These are phyloP conservation scores for Copidosoma aretas DNA, from an alignment of 2,888 invertebrate species.

Conservation along the genomic window DNA sequence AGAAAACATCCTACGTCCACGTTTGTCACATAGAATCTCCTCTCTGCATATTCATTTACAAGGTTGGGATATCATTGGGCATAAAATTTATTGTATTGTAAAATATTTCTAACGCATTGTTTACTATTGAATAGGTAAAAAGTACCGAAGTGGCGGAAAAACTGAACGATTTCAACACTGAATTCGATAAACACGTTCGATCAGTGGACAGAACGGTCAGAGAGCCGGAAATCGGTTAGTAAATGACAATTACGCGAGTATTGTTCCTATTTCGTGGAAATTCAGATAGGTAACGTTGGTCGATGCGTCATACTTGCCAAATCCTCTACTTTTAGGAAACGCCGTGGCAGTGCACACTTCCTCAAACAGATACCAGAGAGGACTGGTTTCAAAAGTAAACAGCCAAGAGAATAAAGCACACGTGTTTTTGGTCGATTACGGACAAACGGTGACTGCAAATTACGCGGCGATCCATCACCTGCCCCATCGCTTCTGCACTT, in stretches of 20 bases:
- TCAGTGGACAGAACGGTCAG: not conserved
- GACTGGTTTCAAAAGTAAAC: conserved; percentile 63
- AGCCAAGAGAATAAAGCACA: conserved; percentile 64
- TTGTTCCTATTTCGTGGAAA: not conserved
- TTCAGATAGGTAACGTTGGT: not conserved
- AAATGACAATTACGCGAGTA: not conserved
- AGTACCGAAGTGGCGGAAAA: not conserved
- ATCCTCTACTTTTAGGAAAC: conserved; percentile 61
- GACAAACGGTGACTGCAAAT: conserved; percentile 64
- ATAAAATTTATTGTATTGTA: not conserved
- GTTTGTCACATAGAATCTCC: conserved; percentile 71
- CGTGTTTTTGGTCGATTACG: conserved; percentile 72
- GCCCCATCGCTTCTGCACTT: conserved; percentile 56
- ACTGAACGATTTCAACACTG: not conserved
- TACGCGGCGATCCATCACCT: conserved; percentile 66
- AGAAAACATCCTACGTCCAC: conserved; percentile 64
- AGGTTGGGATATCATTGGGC: conserved; percentile 61
- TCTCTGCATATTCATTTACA: conserved; percentile 71
- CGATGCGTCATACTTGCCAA: not conserved
- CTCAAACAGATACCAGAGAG: conserved; percentile 63
- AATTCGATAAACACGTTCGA: not conserved
- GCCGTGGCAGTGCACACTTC: conserved; percentile 64
- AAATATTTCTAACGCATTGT: not conserved
- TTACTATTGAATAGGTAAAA: not conserved
- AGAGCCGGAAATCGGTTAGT: not conserved